Evolutionary conservation across 2,888 invertebrate genomes (phyloP), one percentile per base, ranked within the genome.

Genomic region (Cistogaster globosa): DNA sequence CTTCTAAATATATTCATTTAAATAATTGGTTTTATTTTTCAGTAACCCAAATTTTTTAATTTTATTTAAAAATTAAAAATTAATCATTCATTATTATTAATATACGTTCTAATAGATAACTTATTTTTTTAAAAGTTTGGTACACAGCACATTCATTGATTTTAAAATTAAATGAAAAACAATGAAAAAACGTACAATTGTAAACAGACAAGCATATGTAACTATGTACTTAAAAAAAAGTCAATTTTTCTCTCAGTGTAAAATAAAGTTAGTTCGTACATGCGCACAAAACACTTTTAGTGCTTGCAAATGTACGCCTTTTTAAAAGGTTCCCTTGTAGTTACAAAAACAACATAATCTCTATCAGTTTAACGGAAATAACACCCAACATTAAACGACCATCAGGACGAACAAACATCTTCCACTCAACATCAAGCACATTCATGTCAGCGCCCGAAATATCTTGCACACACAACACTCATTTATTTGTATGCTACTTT

Each of bases 351-450:
- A 76, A 69, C 65, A 42, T 78, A 45, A 32, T 32, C 8, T 38
- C 36, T 84, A 87, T 80, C 87, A 63, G 22, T 36, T 67, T 55
- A 84, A 75, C 76, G 83, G 83, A 78, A 78, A 79, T 74, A 82
- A 77, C 82, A 71, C 80, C 83, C 77, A 80, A 76, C 74, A 57
- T 72, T 53, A 67, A 80, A 22, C 65, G 12, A 32, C 75, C 68
- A 53, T 45, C 69, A 69, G 55, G 63, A 63, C 65, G 32, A 81
- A 67, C 80, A 60, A 84, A 55, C 71, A 69, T 83, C 83, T 81
- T 82, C 79, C 84, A 86, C 82, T 79, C 78, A 71, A 75, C 76
- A 76, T 77, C 76, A 71, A 20, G 71, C 80, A 67, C 42, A 72
- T 62, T 32, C 53, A 60, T 62, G 53, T 74, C 42, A 62, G 14